phyloP scores from a whole-genome alignment of 2,113 vertebrate species.

The Typhlomys cinereus region DNA sequence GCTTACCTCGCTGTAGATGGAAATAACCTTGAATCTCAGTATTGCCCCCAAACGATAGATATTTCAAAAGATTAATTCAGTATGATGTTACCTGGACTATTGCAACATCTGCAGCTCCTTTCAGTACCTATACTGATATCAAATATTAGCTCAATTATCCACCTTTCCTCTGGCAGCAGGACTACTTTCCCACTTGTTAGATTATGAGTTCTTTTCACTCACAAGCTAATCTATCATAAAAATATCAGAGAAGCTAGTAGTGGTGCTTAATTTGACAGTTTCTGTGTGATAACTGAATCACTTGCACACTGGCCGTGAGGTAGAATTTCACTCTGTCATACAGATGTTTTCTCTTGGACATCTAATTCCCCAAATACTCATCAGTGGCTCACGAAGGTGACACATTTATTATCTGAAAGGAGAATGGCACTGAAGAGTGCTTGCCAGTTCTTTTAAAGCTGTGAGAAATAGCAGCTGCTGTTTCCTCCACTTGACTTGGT shows the following conservation, averaged over 20 bases:
- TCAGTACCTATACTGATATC: background rate
- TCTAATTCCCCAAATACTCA: slow-evolving; percentile 57
- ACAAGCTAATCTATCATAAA: background rate
- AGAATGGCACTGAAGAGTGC: slow-evolving; percentile 47
- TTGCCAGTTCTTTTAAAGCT: slow-evolving; percentile 60
- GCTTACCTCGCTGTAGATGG: background rate
- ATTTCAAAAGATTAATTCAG: background rate
- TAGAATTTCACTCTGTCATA: slow-evolving; percentile 45
- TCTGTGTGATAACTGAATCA: slow-evolving; percentile 34
- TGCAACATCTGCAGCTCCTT: background rate
- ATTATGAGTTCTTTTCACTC: background rate
- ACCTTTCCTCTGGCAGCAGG: background rate
- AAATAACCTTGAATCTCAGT: background rate
- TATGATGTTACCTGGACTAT: background rate
- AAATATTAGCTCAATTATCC: background rate
- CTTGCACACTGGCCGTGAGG: background rate
- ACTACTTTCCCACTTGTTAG: background rate
- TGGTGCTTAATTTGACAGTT: background rate
- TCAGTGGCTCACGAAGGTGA: slow-evolving; percentile 45
- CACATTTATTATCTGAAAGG: slow-evolving; percentile 62
- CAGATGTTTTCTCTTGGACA: slow-evolving; percentile 49
- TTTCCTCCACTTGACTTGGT: background rate
- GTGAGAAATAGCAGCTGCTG: slow-evolving; percentile 27
- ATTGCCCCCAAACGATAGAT: background rate
- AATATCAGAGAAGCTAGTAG: background rate